Conservation (phyloP, 2,888 invertebrate species). For the Nomada ruficornis region DNA sequence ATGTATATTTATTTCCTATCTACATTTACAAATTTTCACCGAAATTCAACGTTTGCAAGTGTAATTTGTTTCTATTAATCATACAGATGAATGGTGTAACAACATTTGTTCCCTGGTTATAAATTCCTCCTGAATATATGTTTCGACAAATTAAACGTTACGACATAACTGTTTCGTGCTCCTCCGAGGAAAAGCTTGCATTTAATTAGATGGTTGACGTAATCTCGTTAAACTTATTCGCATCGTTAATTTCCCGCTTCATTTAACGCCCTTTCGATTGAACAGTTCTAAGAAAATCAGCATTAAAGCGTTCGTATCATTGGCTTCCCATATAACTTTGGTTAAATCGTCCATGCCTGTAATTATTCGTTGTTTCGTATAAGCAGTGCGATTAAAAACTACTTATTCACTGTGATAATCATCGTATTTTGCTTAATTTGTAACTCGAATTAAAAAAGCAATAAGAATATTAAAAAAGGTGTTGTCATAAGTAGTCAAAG, state of each 20-base stretch:
- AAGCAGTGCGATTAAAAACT: not conserved
- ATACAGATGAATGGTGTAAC: not conserved
- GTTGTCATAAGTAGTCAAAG: no score
- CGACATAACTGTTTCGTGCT: not conserved
- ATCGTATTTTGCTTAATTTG: no score
- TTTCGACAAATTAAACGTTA: not conserved
- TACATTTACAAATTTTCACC: not conserved
- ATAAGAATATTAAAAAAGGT: no score
- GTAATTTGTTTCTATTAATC: no score
- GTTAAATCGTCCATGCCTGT: not conserved
- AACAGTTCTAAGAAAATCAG: constrained; percentile 13
- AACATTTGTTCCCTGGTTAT: not conserved
- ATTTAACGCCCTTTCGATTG: constrained; percentile 3
- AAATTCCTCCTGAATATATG: not conserved
- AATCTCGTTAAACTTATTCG: constrained; percentile 20
- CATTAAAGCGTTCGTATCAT: not conserved
- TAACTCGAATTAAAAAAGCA: no score
- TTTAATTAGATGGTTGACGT: constrained; percentile 16
- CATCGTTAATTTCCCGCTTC: constrained; percentile 18
- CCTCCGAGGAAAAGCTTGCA: not conserved
- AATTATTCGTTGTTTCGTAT: not conserved
- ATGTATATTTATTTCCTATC: not conserved
- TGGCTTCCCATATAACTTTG: not conserved
- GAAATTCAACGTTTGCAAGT: not conserved
- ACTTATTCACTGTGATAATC: no score